Conservation (phyloP, 2,113 vertebrate genomes). For the Fulmarus glacialis region DNA sequence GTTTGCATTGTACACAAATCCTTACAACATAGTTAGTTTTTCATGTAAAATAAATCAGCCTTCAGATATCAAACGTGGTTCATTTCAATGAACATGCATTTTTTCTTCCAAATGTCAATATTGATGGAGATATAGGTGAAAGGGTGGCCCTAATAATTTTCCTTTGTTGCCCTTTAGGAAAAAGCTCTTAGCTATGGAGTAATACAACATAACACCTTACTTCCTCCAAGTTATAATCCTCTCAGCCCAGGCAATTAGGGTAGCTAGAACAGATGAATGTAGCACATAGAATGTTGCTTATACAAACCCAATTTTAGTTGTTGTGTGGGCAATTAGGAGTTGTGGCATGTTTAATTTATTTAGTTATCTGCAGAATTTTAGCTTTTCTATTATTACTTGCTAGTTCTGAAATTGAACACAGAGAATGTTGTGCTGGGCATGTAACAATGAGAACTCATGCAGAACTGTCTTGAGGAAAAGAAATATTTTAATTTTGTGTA, state of each 20-base stretch:
- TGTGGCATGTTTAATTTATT: slow-evolving; percentile 40
- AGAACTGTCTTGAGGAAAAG: slow-evolving; percentile 7
- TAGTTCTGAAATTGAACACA: slow-evolving; percentile 26
- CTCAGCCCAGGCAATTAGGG: slow-evolving; percentile 11
- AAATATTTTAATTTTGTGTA: slow-evolving; percentile 14
- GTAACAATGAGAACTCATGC: slow-evolving; percentile 42
- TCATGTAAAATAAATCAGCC: neutral
- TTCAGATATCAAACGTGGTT: neutral
- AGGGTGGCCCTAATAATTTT: neutral
- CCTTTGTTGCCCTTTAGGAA: neutral
- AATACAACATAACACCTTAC: neutral
- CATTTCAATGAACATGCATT: neutral
- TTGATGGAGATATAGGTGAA: slow-evolving; percentile 1
- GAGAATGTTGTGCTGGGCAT: neutral
- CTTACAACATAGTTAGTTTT: neutral
- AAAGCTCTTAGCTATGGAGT: neutral
- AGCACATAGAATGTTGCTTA: neutral
- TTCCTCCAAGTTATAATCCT: slow-evolving; percentile 10
- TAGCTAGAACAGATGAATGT: neutral
- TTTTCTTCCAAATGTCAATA: slow-evolving; percentile 5
- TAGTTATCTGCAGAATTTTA: slow-evolving; percentile 41
- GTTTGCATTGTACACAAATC: neutral
- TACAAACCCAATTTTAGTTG: neutral
- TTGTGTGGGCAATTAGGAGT: slow-evolving; percentile 18
- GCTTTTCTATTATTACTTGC: slow-evolving; percentile 13